phyloP scores from a whole-genome alignment of 2,797 vertebrate genomes.

The Helicolenus hilgendorfi region DNA sequence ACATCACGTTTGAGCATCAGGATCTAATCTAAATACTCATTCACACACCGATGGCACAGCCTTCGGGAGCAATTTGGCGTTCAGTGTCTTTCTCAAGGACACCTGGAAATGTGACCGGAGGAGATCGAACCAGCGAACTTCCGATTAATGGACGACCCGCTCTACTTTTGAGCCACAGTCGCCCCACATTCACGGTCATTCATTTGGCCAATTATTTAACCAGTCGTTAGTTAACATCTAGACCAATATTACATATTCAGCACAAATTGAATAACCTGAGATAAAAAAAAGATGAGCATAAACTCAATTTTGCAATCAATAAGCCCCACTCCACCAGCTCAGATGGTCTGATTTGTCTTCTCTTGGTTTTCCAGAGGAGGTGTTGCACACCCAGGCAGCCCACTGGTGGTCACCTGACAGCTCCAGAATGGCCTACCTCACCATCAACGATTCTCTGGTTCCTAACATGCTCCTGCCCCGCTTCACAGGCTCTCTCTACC shows the following conservation, averaged over 20 bases:
- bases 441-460: conserved; percentile 86
- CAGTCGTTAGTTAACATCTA: no score
- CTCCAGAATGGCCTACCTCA: conserved; percentile 87
- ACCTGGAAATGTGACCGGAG: neutral
- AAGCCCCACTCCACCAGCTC: neutral
- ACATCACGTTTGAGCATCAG: no score
- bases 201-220: no score
- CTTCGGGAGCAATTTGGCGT: neutral
- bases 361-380: conserved; percentile 75
- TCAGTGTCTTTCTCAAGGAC: neutral
- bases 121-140: neutral
- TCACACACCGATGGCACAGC: neutral
- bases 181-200: no score
- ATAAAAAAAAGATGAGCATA: neutral
- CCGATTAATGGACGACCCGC: neutral
- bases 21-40: neutral
- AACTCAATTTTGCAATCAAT: neutral
- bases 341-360: neutral
- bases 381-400: conserved; percentile 76
- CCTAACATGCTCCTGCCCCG: conserved; percentile 84
- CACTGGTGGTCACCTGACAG: conserved; percentile 90
- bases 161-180: neutral
- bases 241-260: neutral
- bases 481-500: conserved; percentile 86
- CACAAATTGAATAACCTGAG: neutral